Base-by-base conservation (phyloP, 2,797 vertebrate genomes). In the Cynopterus sphinx region DNA sequence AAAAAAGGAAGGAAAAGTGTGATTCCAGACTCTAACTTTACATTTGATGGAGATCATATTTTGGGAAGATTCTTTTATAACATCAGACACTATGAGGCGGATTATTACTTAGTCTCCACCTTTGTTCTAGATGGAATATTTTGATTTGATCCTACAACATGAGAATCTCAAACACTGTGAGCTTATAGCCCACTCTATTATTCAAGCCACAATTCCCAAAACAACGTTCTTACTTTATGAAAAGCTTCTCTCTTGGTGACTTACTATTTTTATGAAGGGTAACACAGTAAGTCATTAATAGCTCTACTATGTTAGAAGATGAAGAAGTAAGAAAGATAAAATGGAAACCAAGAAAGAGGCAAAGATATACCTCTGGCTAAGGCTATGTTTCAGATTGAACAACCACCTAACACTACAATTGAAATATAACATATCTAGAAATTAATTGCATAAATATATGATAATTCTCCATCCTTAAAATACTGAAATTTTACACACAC, bases 1-100 rank as follows among this genome's bases (percentile, higher is more conserved):
- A 92, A 78, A 78, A 87, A 90, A 94, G 81, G 91, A 93, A 95
- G 88, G 87, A 95, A 88, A 74, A 91, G 94, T 96, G 81, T 95
- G 91, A 87, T 94, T 98, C 95, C 86, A 96, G 43, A 63, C 57
- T 82, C 73, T 96, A 5, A 28, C 92, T 83, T 91, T 61, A 92
- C 68, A 0, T 61, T 9, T 53, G 85, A 85, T 61, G 17, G 96
- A 79, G 92, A 74, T 70, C 93, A 71, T 85, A 78, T 5, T 94
- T 94, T 71, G 71, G 84, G 70, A 8, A 77, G 65, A 73, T 91
- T 86, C 85, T 88, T 91, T 63, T 39, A 46, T 31, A 93, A 78
- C 73, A 51, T 75, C 70, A 71, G 41, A 87, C 59, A 82, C 67
- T 49, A 21, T n/a, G 63, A 83, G n/a, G 73, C 13, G 75, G 43